phyloP scores from a whole-genome alignment of 2,888 invertebrate species.

The Nematopogon swammerdamellus region DNA sequence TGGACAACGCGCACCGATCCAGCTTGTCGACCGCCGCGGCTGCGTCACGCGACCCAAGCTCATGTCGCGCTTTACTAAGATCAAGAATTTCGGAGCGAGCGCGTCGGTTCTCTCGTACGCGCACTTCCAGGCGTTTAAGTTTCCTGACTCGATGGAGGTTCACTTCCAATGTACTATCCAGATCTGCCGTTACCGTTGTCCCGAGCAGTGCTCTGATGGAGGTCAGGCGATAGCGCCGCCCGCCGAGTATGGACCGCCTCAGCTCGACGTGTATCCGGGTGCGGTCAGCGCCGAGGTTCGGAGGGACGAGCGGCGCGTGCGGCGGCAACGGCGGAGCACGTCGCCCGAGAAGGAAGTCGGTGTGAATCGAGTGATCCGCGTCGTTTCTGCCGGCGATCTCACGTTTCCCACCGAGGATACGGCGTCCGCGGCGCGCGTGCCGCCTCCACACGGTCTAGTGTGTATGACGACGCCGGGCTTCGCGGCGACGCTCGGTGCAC shows the following conservation, averaged over 20 bases:
- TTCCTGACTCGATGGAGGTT: conserved; percentile 95
- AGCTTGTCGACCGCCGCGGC: conserved; percentile 88
- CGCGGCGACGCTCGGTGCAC: conserved; percentile 78
- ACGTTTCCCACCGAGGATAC: conserved; percentile 78
- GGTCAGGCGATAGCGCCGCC: conserved; percentile 50
- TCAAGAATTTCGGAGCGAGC: conserved; percentile 91
- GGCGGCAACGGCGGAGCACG: conserved; percentile 61
- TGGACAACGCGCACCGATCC: conserved; percentile 89
- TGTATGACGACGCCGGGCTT: conserved; percentile 96
- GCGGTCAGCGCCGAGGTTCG: conserved; percentile 62
- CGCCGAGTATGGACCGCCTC: conserved; percentile 71
- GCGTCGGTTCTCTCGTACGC: conserved; percentile 90
- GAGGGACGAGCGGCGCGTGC: conserved; percentile 69
- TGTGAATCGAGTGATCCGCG: conserved; percentile 83
- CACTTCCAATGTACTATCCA: conserved; percentile 95
- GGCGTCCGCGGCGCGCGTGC: conserved; percentile 46
- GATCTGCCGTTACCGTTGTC: conserved; percentile 89
- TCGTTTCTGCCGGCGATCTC: conserved; percentile 88
- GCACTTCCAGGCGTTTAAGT: conserved; percentile 93
- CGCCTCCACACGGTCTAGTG: conserved; percentile 72
- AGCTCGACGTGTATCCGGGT: conserved; percentile 45
- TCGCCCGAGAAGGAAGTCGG: conserved; percentile 79
- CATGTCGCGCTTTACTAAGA: conserved; percentile 92
- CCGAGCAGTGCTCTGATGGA: conserved; percentile 83
- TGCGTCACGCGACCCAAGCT: conserved; percentile 90